These are phyloP conservation scores for Epizoanthus stellaris DNA, from an alignment of 92 coral and sea anemone species.

Conservation along the genomic window DNA sequence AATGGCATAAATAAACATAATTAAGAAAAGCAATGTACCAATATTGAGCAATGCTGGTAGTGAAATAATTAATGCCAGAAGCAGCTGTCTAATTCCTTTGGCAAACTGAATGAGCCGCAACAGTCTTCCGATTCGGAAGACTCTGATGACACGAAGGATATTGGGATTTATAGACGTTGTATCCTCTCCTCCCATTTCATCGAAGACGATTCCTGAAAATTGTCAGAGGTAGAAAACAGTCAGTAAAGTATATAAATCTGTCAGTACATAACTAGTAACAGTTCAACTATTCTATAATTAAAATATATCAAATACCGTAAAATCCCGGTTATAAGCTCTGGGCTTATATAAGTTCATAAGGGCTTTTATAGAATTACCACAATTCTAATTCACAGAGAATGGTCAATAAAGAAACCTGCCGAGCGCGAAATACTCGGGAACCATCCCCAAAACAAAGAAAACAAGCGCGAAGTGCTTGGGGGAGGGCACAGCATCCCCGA, in stretches of 20 bases:
- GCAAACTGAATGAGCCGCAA: constrained; percentile 92
- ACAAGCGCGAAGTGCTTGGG: too few relatives aligned
- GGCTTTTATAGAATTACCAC: too few relatives aligned
- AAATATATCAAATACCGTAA: too few relatives aligned
- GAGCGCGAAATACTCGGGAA: too few relatives aligned
- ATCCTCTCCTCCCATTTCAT: constrained; percentile 67
- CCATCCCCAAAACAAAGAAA: too few relatives aligned
- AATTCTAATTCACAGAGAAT: too few relatives aligned
- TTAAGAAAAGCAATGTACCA: constrained; percentile 84
- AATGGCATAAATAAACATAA: constrained; percentile 92
- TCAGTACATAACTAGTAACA: too few relatives aligned
- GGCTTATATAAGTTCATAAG: too few relatives aligned
- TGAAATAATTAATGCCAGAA: constrained; percentile 86
- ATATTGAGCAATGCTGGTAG: constrained; percentile 95
- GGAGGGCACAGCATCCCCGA: too few relatives aligned
- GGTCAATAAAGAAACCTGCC: too few relatives aligned
- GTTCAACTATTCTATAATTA: too few relatives aligned
- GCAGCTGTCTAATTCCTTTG: constrained; percentile 92
- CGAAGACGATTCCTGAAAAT: constrained; percentile 77
- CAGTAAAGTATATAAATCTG: neutral
- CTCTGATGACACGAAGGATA: constrained; percentile 85
- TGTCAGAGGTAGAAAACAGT: neutral
- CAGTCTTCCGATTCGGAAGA: constrained; percentile 87
- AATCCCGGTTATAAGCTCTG: too few relatives aligned
- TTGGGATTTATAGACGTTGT: constrained; percentile 74